These are phyloP conservation scores for Pomacea maculata DNA, from an alignment of 1,140 invertebrate species.

Conservation along the genomic window DNA sequence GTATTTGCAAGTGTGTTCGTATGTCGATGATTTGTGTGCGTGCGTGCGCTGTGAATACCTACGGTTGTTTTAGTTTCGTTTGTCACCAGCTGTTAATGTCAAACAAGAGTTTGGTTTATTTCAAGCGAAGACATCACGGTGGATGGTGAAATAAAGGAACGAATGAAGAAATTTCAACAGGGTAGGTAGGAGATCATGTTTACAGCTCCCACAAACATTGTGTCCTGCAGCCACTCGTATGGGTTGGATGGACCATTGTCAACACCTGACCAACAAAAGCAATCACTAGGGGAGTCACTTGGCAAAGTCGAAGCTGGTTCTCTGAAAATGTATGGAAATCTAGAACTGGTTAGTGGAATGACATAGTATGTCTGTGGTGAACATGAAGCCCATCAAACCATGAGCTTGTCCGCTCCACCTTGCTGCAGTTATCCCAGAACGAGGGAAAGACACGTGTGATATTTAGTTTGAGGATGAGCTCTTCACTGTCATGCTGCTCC, in stretches of 20 bases:
- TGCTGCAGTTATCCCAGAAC: background rate
- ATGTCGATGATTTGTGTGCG: constrained; percentile 4
- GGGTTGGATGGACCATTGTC: background rate
- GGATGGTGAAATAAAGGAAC: background rate
- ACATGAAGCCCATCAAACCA: too few relatives aligned
- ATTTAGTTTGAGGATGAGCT: background rate
- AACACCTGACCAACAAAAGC: too few relatives aligned
- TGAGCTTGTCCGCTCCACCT: background rate
- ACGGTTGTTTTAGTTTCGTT: background rate
- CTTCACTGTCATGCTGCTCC: background rate
- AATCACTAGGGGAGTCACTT: too few relatives aligned
- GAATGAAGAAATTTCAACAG: background rate
- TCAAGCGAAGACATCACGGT: background rate
- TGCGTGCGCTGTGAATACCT: background rate
- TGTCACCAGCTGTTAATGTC: background rate
- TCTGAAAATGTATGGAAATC: too few relatives aligned
- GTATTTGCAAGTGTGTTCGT: background rate
- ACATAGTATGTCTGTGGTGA: too few relatives aligned
- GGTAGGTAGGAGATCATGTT: background rate
- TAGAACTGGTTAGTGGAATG: too few relatives aligned
- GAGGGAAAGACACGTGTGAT: background rate
- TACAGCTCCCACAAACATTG: background rate
- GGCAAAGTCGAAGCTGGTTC: too few relatives aligned
- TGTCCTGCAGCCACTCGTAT: background rate
- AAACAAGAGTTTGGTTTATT: background rate